Evolutionary conservation across 2,113 vertebrate genomes (phyloP), one percentile per base, ranked within the genome.

Genomic region (Tretioscincus oriximinensis): DNA sequence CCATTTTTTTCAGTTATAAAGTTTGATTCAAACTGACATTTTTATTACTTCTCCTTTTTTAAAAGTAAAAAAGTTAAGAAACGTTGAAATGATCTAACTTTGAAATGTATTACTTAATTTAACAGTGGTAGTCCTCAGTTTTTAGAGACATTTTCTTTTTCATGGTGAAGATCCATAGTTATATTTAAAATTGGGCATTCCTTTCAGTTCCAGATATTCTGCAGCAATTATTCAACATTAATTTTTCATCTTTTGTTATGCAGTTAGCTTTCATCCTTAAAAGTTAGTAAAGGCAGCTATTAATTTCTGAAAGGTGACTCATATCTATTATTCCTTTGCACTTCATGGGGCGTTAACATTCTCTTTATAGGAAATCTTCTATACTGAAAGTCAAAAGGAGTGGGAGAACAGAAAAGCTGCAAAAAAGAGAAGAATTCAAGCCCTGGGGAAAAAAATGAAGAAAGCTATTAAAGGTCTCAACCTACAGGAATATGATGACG

Each of bases 381-480:
- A 95, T 3, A 88, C 97, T 68, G 98, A 99, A 89, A 97, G 96
- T 80, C 96, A 97, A 83, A 97, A 94, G 63, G 98, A 98, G 20
- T 93, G 86, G 86, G 96, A 95, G 92, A 97, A 93, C 93, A 99
- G 97, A 94, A 99, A 98, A 73, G 96, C 98, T 10, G 98, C 98
- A 5, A 97, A 97, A 89, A 99, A 97, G 93, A 95, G 98, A 75
- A 95, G 97, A 90, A 91, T 95, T 28, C 96, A 98, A 49, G 45
- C 98, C 31, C 81, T 99, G 74, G 97, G 97, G 18, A 99, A 97
- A 87, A 98, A 98, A 89, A 98, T 99, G 97, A 99, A 99, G 91
- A 96, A 98, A 90, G 98, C 97, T 77, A 97, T 99, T 81, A 96
- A 95, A 93, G 97, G 96, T 7, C 94, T 99, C 9, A 97, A 98